Evolutionary conservation across 92 coral and sea anemone genomes (phyloP).

Genomic region (Epizoanthus fatuus): DNA sequence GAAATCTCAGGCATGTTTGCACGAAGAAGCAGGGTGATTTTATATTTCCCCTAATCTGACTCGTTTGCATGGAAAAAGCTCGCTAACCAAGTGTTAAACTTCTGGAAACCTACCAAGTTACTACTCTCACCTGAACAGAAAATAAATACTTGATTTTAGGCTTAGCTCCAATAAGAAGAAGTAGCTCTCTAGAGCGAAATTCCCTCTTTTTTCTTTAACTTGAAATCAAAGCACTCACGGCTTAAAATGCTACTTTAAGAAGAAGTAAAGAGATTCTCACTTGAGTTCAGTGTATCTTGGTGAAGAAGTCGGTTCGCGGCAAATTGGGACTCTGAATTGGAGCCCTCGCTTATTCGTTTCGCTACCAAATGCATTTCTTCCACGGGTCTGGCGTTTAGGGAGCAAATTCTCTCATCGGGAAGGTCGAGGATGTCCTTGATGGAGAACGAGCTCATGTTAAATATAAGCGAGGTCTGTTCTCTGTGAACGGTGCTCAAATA

Average conservation of each 20-base stretch:
- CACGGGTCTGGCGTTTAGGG: slow-evolving; percentile 62
- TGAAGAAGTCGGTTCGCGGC: slow-evolving; percentile 18
- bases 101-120: neutral
- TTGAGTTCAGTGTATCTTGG: slow-evolving; percentile 61
- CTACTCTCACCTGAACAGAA: slow-evolving; percentile 1
- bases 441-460: slow-evolving; percentile 81
- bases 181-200: slow-evolving; percentile 18
- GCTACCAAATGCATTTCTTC: slow-evolving; percentile 48
- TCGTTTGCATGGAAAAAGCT: neutral
- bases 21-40: slow-evolving; percentile 1
- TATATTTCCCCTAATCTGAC: neutral
- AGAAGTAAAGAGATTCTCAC: slow-evolving; percentile 63
- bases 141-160: slow-evolving; percentile 24
- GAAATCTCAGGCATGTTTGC: neutral
- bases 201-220: neutral
- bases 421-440: slow-evolving; percentile 92
- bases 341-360: slow-evolving; percentile 3
- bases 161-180: slow-evolving; percentile 4
- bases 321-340: slow-evolving; percentile 33
- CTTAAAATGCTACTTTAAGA: neutral
- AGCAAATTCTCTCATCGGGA: slow-evolving; percentile 87
- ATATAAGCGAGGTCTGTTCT: slow-evolving; percentile 18
- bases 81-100: neutral
- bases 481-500: slow-evolving; percentile 88
- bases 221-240: slow-evolving; percentile 30